Percentiles rank a stretch among this genome's conserved stretches.
Conservation (phyloP, 2,888 invertebrate species). For the Gymnoscelis rufifasciata region DNA sequence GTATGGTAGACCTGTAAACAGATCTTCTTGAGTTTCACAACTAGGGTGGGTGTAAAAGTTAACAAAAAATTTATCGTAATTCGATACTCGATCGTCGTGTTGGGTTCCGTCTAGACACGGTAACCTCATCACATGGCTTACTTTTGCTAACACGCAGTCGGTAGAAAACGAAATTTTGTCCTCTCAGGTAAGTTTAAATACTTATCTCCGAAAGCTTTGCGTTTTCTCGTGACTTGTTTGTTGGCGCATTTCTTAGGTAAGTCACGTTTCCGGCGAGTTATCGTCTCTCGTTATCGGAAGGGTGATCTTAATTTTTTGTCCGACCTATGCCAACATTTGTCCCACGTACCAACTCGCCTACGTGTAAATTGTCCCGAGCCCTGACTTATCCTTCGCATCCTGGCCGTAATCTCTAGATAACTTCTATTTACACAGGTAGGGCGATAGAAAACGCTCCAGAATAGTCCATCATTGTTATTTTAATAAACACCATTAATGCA, state of each 20-base stretch:
- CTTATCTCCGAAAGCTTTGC: conserved; percentile 4
- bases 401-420: conserved; percentile 44
- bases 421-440: conserved; percentile 43
- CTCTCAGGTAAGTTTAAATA: conserved; percentile 1
- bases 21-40: conserved; percentile 63
- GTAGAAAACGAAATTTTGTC: neutral
- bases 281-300: conserved; percentile 52
- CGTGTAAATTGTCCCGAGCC: conserved; percentile 58
- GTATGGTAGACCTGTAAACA: conserved; percentile 56
- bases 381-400: conserved; percentile 61
- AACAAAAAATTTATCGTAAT: conserved; percentile 54
- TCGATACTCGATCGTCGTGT: conserved; percentile 55
- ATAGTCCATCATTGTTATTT: conserved; percentile 58
- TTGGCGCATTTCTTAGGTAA: conserved; percentile 24
- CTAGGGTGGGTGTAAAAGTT: conserved; percentile 57
- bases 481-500: conserved; percentile 69
- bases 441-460: conserved; percentile 40
- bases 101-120: conserved; percentile 63
- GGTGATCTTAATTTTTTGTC: conserved; percentile 50
- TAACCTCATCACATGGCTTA: conserved; percentile 51
- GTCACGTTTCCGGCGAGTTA: conserved; percentile 49
- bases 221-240: conserved; percentile 21
- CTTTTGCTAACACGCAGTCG: conserved; percentile 10
- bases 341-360: conserved; percentile 47
- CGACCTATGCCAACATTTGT: conserved; percentile 67